These are phyloP conservation scores for Hyppa rectilinea DNA, from an alignment of 2,888 invertebrate genomes.

Conservation along the genomic window DNA sequence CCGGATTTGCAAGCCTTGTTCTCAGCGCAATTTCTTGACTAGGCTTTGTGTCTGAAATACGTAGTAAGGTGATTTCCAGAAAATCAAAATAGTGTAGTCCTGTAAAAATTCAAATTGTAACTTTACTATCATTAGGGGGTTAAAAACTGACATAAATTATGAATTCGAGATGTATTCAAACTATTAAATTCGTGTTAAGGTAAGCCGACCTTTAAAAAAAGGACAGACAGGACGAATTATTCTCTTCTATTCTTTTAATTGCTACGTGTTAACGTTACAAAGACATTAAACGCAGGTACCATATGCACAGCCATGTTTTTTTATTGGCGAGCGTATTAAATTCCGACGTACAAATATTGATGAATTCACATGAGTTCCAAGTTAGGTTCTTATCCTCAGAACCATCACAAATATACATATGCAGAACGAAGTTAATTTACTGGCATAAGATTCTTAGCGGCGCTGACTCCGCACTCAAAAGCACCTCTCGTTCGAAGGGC, in stretches of 20 bases:
- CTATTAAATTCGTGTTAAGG: too few relatives aligned
- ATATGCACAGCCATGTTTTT: neutral
- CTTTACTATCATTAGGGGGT: neutral
- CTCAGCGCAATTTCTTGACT: constrained; percentile 45
- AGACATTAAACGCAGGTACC: neutral
- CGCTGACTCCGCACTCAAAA: constrained; percentile 58
- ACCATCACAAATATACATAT: neutral
- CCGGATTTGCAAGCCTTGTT: constrained; percentile 36
- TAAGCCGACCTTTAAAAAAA: neutral
- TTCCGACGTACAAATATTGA: neutral
- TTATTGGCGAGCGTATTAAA: neutral
- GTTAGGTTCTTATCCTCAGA: neutral
- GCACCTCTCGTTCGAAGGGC: constrained; percentile 63
- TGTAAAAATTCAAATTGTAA: neutral
- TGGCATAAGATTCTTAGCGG: constrained; percentile 24
- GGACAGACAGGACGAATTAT: neutral
- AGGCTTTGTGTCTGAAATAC: constrained; percentile 38
- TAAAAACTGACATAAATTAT: neutral
- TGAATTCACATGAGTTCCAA: neutral
- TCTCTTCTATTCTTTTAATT: neutral
- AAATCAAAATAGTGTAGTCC: neutral
- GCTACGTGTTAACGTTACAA: neutral
- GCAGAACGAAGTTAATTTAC: constrained; percentile 18
- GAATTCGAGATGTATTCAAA: neutral
- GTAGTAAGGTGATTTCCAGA: constrained; percentile 13